Conservation (phyloP, 1,140 invertebrate genomes). For the Dryas iulia region DNA sequence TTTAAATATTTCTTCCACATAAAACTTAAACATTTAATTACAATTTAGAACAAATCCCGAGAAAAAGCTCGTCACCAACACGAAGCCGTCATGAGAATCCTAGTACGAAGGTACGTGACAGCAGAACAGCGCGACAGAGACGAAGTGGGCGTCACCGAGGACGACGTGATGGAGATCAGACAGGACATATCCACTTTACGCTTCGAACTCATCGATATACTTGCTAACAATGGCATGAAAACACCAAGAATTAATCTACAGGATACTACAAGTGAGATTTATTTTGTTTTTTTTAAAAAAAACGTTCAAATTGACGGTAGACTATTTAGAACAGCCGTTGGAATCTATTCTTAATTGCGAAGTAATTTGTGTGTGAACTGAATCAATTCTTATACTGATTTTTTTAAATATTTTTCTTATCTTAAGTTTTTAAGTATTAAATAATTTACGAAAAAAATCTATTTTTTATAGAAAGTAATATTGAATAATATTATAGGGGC, state of each 20-base stretch:
- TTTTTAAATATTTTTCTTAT: too few species aligned
- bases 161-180: conserved; percentile 97
- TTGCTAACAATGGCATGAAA: conserved; percentile 90
- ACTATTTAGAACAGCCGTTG: too few species aligned
- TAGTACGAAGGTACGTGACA: conserved; percentile 91
- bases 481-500: too few species aligned
- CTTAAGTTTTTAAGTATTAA: too few species aligned
- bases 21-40: too few species aligned
- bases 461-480: too few species aligned
- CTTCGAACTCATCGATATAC: conserved; percentile 94
- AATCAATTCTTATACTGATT: too few species aligned
- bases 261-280: conserved; percentile 81
- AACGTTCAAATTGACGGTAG: too few species aligned
- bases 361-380: too few species aligned
- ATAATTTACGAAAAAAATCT: too few species aligned
- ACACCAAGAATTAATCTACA: conserved; percentile 85
- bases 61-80: conserved; percentile 86
- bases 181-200: conserved; percentile 94
- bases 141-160: conserved; percentile 93
- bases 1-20: too few species aligned
- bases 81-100: conserved; percentile 88
- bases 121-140: conserved; percentile 91
- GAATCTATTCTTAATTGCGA: too few species aligned
- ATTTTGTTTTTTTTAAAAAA: not conserved
- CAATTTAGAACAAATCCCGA: conserved; percentile 84